Evolutionary conservation across 2,888 invertebrate species (phyloP).

Genomic region (Laothoe populi): DNA sequence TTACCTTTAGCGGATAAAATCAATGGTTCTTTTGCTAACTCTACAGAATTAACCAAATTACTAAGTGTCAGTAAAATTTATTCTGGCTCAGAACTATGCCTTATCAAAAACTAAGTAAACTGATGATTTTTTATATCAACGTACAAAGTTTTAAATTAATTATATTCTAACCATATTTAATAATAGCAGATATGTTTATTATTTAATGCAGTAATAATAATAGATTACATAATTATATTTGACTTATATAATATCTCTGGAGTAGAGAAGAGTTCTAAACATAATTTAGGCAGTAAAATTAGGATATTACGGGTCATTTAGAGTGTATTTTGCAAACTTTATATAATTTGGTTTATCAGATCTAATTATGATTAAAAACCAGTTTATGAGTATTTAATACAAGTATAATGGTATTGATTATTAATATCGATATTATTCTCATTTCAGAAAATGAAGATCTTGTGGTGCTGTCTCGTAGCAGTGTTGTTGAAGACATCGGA

Average conservation of each 20-base stretch:
- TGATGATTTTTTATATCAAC: no score
- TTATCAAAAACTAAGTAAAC: no score
- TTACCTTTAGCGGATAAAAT: not conserved
- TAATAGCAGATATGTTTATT: no score
- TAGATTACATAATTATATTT: no score
- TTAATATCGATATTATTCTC: slow-evolving; percentile 30
- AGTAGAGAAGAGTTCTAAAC: not conserved
- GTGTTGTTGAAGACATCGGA: slow-evolving; percentile 47
- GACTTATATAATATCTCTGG: no score
- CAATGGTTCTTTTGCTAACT: not conserved
- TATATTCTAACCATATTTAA: no score
- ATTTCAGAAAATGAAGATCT: slow-evolving; percentile 74
- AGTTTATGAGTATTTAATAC: not conserved
- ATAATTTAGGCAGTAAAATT: not conserved
- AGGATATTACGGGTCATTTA: no score
- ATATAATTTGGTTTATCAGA: no score
- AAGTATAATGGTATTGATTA: not conserved
- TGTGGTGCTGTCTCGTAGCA: slow-evolving; percentile 62
- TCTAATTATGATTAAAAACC: not conserved
- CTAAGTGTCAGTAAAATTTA: no score
- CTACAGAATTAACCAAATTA: not conserved
- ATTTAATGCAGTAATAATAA: no score
- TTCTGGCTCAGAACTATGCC: no score
- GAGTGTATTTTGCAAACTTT: slow-evolving; percentile 19
- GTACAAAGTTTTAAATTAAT: no score